phyloP scores from a whole-genome alignment of 2,113 vertebrate genomes.

The Callipepla californica region DNA sequence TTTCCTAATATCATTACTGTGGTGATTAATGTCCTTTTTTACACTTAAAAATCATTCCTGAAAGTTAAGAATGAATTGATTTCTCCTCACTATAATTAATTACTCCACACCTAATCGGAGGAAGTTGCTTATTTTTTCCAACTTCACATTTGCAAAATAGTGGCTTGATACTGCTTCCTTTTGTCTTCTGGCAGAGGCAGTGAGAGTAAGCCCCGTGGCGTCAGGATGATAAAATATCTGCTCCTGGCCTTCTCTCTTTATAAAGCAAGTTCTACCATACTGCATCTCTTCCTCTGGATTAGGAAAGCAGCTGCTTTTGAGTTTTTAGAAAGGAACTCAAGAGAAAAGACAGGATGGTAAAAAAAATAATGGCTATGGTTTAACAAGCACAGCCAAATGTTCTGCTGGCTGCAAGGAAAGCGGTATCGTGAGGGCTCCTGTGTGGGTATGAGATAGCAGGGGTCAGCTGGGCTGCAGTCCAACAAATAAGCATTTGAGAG shows the following conservation, averaged over 20 bases:
- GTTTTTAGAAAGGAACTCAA: background rate
- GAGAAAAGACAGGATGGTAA: background rate
- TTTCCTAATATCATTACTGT: conserved; percentile 69
- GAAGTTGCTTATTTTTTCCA: conserved; percentile 45
- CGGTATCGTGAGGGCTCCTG: background rate
- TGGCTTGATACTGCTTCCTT: background rate
- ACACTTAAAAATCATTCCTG: conserved; percentile 73
- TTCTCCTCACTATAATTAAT: conserved; percentile 70
- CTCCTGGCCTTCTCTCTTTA: background rate
- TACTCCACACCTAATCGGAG: conserved; percentile 47
- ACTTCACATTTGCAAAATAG: conserved; percentile 2
- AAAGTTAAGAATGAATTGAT: conserved; percentile 64
- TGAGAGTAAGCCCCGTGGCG: rapidly evolving
- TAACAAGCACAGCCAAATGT: background rate
- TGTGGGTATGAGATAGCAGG: background rate
- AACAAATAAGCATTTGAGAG: background rate
- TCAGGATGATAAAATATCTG: background rate
- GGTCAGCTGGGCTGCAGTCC: background rate
- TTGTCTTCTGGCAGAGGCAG: rapidly evolving
- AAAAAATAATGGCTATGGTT: background rate
- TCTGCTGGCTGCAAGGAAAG: background rate
- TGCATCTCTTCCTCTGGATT: background rate
- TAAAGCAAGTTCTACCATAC: background rate
- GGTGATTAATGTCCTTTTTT: conserved; percentile 69
- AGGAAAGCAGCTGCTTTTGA: background rate